phyloP scores from a whole-genome alignment of 2,888 invertebrate genomes.

The Chrysina gloriosa region DNA sequence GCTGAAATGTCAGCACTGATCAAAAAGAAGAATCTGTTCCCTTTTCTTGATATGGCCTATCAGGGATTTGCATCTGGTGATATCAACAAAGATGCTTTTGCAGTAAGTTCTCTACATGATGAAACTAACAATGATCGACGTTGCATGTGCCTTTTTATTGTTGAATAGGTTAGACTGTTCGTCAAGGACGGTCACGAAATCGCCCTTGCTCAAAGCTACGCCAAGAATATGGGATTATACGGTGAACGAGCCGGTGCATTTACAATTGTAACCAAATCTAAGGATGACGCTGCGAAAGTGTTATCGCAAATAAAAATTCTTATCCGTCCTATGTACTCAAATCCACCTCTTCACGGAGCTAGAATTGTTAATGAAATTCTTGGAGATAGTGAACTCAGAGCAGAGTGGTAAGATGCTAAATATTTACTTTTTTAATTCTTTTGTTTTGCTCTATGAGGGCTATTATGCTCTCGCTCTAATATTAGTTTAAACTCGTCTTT shows the following conservation, averaged over 20 bases:
- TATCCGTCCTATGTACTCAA: slow-evolving; percentile 96
- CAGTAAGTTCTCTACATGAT: slow-evolving; percentile 64
- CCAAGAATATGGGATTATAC: slow-evolving; percentile 96
- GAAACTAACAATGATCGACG: background rate
- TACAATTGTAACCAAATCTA: slow-evolving; percentile 77
- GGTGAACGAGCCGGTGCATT: slow-evolving; percentile 97
- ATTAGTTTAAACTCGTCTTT: too few relatives aligned
- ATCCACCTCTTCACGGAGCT: slow-evolving; percentile 95
- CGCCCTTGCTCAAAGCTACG: slow-evolving; percentile 92
- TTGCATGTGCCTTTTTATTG: background rate
- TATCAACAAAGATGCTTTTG: slow-evolving; percentile 87
- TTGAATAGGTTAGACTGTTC: slow-evolving; percentile 79
- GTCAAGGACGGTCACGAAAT: slow-evolving; percentile 89
- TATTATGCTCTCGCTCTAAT: too few relatives aligned
- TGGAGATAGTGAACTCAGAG: slow-evolving; percentile 73
- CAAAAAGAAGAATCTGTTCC: slow-evolving; percentile 84
- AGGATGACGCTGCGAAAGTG: slow-evolving; percentile 84
- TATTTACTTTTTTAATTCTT: background rate
- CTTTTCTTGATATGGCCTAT: slow-evolving; percentile 99
- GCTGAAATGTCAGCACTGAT: slow-evolving; percentile 84
- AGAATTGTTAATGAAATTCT: slow-evolving; percentile 90
- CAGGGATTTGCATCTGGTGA: slow-evolving; percentile 95
- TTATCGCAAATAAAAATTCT: slow-evolving; percentile 96
- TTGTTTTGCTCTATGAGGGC: too few relatives aligned
- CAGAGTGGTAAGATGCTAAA: slow-evolving; percentile 74